Percentiles rank a stretch among this genome's conserved stretches.
Conservation (phyloP, 2,888 invertebrate species). For the Crepidodera aurea region DNA sequence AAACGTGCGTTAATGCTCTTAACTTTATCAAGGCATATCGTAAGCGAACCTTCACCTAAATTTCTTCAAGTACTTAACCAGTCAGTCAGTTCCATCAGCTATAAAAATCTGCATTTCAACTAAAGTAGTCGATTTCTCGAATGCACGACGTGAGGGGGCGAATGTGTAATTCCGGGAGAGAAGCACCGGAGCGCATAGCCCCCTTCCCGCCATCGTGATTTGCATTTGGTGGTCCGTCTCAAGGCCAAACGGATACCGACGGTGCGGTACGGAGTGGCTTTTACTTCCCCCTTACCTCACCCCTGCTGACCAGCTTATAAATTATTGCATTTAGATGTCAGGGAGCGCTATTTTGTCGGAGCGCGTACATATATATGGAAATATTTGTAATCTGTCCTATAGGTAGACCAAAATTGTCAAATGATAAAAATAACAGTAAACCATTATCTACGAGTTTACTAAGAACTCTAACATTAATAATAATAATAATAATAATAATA, state of each 20-base stretch:
- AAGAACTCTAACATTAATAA: too few species aligned
- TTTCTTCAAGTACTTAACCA: slow-evolving; percentile 18
- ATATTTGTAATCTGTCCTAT: too few species aligned
- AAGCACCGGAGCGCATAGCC: slow-evolving; percentile 49
- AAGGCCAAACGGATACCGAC: slow-evolving; percentile 42
- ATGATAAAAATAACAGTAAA: too few species aligned
- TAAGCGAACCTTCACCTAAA: slow-evolving; percentile 29
- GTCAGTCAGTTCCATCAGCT: slow-evolving; percentile 20
- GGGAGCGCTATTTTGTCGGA: too few species aligned
- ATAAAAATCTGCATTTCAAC: slow-evolving; percentile 30
- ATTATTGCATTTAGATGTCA: too few species aligned
- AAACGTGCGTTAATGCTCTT: slow-evolving; percentile 11
- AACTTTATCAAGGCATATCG: slow-evolving; percentile 20
- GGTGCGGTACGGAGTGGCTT: background rate
- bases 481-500: too few species aligned
- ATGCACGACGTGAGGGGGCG: slow-evolving; percentile 31
- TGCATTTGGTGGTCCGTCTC: slow-evolving; percentile 52
- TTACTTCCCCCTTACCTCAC: background rate
- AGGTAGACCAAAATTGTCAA: too few species aligned
- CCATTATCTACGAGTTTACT: too few species aligned
- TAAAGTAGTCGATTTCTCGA: slow-evolving; percentile 21
- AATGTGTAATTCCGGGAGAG: slow-evolving; percentile 41
- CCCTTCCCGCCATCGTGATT: slow-evolving; percentile 41
- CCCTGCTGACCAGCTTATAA: too few species aligned
- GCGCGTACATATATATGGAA: too few species aligned